phyloP scores from a whole-genome alignment of 2,888 invertebrate species.

The Pandemis corylana region DNA sequence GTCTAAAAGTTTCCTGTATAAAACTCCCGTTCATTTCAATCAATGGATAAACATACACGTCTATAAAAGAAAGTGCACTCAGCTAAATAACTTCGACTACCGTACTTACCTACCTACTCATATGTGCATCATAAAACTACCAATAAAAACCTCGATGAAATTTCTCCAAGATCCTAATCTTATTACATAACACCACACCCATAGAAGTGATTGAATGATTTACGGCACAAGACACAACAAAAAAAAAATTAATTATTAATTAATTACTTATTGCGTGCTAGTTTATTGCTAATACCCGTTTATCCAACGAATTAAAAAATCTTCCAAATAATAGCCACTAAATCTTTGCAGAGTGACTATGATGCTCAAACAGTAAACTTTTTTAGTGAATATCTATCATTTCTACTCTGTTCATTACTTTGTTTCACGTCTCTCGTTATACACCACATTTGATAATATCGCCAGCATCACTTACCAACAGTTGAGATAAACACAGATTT shows the following conservation, averaged over 20 bases:
- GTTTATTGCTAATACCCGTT: constrained; percentile 7
- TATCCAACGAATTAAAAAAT: not conserved
- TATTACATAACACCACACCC: constrained; percentile 22
- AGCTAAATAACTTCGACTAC: not conserved
- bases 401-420: no score
- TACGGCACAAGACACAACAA: constrained; percentile 15
- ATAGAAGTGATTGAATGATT: constrained; percentile 34
- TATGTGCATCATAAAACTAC: not conserved
- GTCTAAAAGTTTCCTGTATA: no score
- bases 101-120: not conserved
- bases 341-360: no score
- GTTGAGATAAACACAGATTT: no score
- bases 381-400: no score
- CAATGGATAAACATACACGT: not conserved
- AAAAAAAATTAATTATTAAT: constrained; percentile 20
- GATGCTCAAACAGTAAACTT: no score
- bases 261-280: constrained; percentile 15
- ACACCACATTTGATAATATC: no score
- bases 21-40: no score
- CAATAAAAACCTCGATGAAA: constrained; percentile 18
- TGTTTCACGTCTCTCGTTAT: no score
- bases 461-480: no score
- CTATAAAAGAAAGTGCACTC: not conserved
- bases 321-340: not conserved
- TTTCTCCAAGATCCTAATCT: constrained; percentile 22